A percentile compares a stretch with the other conserved stretches of the same genome.
Evolutionary conservation across 2,888 invertebrate genomes (phyloP).

Genomic region (Heliconius cydno): DNA sequence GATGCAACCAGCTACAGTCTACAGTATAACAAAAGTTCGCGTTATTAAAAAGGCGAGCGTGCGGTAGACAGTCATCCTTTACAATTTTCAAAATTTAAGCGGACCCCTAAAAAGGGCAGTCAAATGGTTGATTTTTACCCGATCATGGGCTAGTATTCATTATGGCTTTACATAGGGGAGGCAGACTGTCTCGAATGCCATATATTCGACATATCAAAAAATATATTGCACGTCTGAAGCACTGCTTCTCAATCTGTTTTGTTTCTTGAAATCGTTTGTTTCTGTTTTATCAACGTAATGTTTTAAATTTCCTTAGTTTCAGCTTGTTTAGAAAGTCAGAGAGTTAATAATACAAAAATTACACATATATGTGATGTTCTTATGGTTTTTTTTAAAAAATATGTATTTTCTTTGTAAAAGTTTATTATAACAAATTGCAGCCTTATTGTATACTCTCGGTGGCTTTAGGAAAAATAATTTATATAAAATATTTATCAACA

Average conservation of each 20-base stretch:
- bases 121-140: slow-evolving; percentile 46
- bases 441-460: neutral
- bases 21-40: neutral
- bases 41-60: slow-evolving; percentile 9
- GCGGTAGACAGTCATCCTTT: slow-evolving; percentile 32
- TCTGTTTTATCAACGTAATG: neutral
- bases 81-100: slow-evolving; percentile 37
- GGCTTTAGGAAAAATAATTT: neutral
- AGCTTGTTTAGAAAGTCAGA: neutral
- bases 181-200: slow-evolving; percentile 46
- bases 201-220: slow-evolving; percentile 52
- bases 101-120: slow-evolving; percentile 34
- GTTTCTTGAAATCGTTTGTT: neutral
- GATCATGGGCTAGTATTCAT: slow-evolving; percentile 49
- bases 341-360: too few relatives aligned
- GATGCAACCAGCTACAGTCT: neutral
- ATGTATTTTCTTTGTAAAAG: too few relatives aligned
- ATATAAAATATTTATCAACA: too few relatives aligned
- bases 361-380: too few relatives aligned
- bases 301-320: neutral
- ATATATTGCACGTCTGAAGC: slow-evolving; percentile 49
- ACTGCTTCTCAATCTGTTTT: slow-evolving; percentile 46
- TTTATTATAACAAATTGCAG: too few relatives aligned
- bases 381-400: too few relatives aligned
- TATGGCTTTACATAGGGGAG: slow-evolving; percentile 45